Conservation (phyloP, 1,140 invertebrate genomes). For the Brachionus sp. region DNA sequence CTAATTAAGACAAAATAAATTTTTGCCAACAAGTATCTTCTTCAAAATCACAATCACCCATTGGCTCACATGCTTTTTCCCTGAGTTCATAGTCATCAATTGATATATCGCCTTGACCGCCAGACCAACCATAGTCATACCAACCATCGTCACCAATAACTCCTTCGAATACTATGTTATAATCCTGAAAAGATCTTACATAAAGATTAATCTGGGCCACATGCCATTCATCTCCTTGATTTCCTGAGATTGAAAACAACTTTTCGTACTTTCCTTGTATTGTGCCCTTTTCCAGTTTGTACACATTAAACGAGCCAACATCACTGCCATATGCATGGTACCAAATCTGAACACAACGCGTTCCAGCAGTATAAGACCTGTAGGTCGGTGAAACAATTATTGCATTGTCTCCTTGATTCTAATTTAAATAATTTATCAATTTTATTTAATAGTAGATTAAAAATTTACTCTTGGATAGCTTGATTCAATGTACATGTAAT, state of each 20-base stretch:
- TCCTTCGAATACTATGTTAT: slow-evolving; percentile 46
- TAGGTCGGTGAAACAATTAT: slow-evolving; percentile 7
- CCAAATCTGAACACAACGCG: slow-evolving; percentile 63
- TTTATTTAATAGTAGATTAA: not conserved
- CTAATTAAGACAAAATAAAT: not conserved
- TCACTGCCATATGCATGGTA: slow-evolving; percentile 69
- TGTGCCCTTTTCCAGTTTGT: slow-evolving; percentile 31
- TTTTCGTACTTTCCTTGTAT: slow-evolving; percentile 47
- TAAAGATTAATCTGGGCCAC: slow-evolving; percentile 49
- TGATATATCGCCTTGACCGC: slow-evolving; percentile 50
- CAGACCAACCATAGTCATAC: slow-evolving; percentile 3
- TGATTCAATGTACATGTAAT: slow-evolving; percentile 45
- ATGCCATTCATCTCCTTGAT: slow-evolving; percentile 52
- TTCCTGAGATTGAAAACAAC: slow-evolving; percentile 50
- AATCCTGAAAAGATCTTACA: not conserved
- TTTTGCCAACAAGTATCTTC: slow-evolving; percentile 47
- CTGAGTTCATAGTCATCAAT: slow-evolving; percentile 52
- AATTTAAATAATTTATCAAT: not conserved
- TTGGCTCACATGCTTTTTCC: slow-evolving; percentile 45
- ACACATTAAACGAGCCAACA: slow-evolving; percentile 51
- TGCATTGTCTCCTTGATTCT: slow-evolving; percentile 13
- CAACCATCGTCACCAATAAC: slow-evolving; percentile 4
- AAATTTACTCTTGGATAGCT: not conserved
- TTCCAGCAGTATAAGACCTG: not conserved
- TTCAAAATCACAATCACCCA: slow-evolving; percentile 50